These are phyloP conservation scores for Bothrops jararaca DNA, from an alignment of 2,113 vertebrate genomes.

Conservation along the genomic window DNA sequence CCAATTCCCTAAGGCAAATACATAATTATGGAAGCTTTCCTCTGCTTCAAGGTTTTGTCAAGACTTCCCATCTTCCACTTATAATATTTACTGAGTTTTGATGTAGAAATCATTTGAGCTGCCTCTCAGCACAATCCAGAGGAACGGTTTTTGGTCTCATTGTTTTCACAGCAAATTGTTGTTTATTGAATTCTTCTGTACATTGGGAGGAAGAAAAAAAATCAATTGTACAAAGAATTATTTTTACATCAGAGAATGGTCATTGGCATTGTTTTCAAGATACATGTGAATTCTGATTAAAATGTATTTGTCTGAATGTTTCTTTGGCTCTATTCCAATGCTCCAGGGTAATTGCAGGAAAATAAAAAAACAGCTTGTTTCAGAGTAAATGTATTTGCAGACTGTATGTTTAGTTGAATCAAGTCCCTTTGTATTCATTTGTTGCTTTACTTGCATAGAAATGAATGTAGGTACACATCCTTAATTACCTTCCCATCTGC, in stretches of 20 bases:
- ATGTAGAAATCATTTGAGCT: background rate
- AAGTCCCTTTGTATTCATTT: background rate
- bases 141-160: background rate
- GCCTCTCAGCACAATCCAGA: background rate
- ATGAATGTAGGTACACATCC: background rate
- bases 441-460: background rate
- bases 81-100: background rate
- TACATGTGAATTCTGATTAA: background rate
- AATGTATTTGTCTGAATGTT: background rate
- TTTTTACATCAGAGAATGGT: background rate
- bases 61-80: background rate
- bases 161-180: background rate
- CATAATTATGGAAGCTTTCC: background rate
- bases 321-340: background rate
- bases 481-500: background rate
- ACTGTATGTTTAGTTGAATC: background rate
- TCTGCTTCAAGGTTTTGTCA: background rate
- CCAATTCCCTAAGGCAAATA: background rate
- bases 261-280: background rate
- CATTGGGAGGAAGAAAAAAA: constrained; percentile 1
- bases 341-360: background rate
- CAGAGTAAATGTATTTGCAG: background rate
- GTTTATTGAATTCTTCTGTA: constrained; percentile 2
- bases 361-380: background rate
- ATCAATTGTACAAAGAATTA: background rate